These are phyloP conservation scores for Pseudomyrmex flavicornis DNA, from an alignment of 1,140 invertebrate species.

Conservation along the genomic window DNA sequence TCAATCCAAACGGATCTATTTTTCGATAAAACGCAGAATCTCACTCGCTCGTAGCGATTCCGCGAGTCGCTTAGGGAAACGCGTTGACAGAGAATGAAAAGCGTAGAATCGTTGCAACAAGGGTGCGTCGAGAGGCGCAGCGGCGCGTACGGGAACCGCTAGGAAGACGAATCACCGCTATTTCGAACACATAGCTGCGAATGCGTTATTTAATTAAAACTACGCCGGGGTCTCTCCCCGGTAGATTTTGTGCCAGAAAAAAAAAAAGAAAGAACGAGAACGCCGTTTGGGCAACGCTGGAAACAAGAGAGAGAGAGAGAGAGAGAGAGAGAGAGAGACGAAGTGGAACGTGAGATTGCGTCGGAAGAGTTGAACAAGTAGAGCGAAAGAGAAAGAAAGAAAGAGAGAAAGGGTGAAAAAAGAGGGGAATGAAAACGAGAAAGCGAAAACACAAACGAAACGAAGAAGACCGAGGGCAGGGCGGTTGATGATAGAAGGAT, in stretches of 20 bases:
- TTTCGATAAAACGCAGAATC: neutral
- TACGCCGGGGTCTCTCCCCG: neutral
- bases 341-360: too few relatives aligned
- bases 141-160: neutral
- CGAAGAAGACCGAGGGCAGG: slow-evolving; percentile 1
- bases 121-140: too few relatives aligned
- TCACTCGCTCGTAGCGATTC: neutral
- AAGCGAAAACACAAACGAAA: slow-evolving; percentile 31
- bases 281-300: neutral
- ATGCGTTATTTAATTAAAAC: slow-evolving; percentile 76
- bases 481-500: slow-evolving; percentile 40
- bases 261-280: neutral
- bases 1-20: slow-evolving; percentile 3
- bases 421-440: slow-evolving; percentile 13
- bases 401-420: neutral
- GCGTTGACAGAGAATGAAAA: neutral
- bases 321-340: slow-evolving; percentile 1
- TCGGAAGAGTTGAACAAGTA: neutral
- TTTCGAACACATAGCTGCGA: slow-evolving; percentile 73
- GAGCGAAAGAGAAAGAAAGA: slow-evolving; percentile 3
- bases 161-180: slow-evolving; percentile 68
- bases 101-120: neutral
- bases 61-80: slow-evolving; percentile 13
- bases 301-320: neutral
- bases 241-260: neutral